These are phyloP conservation scores for Cerastis leucographa DNA, from an alignment of 2,888 invertebrate species.

Conservation along the genomic window DNA sequence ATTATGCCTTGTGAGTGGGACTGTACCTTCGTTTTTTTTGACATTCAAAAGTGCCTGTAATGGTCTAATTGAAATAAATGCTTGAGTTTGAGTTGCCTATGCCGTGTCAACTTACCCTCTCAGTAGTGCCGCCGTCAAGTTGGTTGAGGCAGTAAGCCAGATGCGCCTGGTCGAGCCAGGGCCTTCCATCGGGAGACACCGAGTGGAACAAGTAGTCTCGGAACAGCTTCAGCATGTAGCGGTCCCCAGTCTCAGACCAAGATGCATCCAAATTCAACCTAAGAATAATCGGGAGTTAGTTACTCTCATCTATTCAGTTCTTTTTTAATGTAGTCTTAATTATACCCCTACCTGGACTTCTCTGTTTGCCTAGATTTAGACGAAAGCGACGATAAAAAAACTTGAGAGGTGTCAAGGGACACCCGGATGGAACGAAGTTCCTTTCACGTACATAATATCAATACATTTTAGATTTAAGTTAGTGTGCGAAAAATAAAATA, in stretches of 20 bases:
- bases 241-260: constrained; percentile 99
- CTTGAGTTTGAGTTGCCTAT: background rate
- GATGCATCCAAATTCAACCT: constrained; percentile 97
- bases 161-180: constrained; percentile 99
- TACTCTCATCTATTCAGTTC: background rate
- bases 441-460: no score
- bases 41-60: no score
- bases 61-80: no score
- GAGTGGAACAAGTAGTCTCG: constrained; percentile 99
- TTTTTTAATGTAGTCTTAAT: background rate
- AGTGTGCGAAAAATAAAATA: no score
- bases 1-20: no score
- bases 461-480: no score
- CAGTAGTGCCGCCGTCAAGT: constrained; percentile 95
- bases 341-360: background rate
- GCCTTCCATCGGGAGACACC: constrained; percentile 97
- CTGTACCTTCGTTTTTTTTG: no score
- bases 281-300: constrained; percentile 54
- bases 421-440: no score
- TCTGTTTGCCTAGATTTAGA: background rate
- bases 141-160: constrained; percentile 98
- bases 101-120: constrained; percentile 90
- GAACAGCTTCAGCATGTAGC: constrained; percentile 99
- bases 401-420: no score
- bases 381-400: no score